These are phyloP conservation scores for Copidosoma aretas DNA, from an alignment of 2,888 invertebrate genomes.

Conservation along the genomic window DNA sequence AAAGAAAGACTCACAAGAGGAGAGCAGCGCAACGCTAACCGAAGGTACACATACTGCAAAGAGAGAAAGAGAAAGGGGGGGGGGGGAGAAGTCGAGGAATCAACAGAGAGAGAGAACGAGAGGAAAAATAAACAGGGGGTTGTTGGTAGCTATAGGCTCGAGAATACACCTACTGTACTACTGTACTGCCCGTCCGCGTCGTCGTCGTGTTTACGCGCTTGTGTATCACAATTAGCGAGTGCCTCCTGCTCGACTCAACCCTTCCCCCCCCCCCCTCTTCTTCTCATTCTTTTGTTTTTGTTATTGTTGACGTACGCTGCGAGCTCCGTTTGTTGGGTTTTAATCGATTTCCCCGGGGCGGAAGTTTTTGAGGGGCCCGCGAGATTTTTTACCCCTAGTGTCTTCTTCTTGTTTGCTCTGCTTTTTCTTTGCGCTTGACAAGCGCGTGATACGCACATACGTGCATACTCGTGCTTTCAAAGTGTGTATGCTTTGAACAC, in stretches of 20 bases:
- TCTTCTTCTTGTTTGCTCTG: background rate
- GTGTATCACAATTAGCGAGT: constrained; percentile 18
- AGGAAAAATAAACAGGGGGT: constrained; percentile 18
- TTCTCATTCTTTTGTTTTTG: background rate
- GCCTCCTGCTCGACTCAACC: too few species aligned
- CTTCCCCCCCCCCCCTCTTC: background rate
- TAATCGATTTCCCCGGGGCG: constrained; percentile 17
- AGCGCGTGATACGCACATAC: too few species aligned
- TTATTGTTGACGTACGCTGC: background rate
- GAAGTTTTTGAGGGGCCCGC: background rate
- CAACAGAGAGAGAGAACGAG: constrained; percentile 9
- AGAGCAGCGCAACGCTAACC: background rate
- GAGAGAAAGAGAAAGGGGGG: too few species aligned
- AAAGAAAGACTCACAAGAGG: background rate
- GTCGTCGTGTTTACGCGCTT: constrained; percentile 10
- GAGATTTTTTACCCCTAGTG: too few species aligned
- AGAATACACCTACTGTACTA: too few species aligned
- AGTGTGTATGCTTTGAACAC: too few species aligned
- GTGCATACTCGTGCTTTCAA: too few species aligned
- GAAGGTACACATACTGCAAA: background rate
- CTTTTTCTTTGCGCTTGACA: background rate
- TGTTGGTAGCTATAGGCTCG: too few species aligned
- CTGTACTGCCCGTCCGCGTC: background rate
- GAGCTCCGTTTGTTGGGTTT: background rate
- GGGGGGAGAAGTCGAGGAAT: background rate